Evolutionary conservation across 1,140 invertebrate genomes (phyloP).

Genomic region (Calliphora vicina): DNA sequence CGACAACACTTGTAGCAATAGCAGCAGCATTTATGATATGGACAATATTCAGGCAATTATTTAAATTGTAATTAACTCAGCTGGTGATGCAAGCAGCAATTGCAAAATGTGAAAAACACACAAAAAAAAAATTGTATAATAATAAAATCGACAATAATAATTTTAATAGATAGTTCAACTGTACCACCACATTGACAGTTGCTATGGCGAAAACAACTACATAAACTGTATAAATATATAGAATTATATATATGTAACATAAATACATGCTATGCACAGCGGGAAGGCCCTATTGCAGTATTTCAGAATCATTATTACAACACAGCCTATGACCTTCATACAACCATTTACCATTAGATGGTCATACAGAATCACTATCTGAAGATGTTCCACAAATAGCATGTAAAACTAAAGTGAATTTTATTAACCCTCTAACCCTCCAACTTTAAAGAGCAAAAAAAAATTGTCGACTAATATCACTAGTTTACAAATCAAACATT

Average conservation of each 20-base stretch:
- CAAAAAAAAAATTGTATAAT: neutral
- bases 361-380: too few species aligned
- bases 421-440: too few species aligned
- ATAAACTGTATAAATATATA: neutral
- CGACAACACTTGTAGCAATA: neutral
- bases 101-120: neutral
- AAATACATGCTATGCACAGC: neutral
- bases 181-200: neutral
- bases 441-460: too few species aligned
- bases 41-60: slow-evolving; percentile 33
- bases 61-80: slow-evolving; percentile 33
- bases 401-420: too few species aligned
- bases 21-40: slow-evolving; percentile 22
- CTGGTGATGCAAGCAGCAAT: neutral
- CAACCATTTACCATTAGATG: too few species aligned
- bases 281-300: too few species aligned
- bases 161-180: neutral
- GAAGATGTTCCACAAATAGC: too few species aligned
- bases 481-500: too few species aligned
- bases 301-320: too few species aligned
- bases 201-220: neutral
- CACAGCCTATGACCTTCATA: too few species aligned
- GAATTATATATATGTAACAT: neutral
- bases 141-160: neutral
- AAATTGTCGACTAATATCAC: too few species aligned